phyloP scores from a whole-genome alignment of 35 echinoderm and acorn worm genomes.

The Apostichopus parvimensis region DNA sequence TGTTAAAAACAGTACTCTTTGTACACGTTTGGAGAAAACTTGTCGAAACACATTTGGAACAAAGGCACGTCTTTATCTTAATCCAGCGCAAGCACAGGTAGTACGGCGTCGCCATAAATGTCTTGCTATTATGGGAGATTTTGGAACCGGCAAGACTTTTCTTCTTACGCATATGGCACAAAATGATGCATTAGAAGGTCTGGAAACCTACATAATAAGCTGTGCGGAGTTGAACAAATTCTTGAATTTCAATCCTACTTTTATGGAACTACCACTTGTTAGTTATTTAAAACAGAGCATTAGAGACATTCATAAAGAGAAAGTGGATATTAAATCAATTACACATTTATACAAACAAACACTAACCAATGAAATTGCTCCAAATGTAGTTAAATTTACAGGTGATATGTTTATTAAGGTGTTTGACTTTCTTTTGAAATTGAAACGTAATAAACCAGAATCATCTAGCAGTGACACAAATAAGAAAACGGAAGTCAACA shows the following conservation, averaged over 20 bases:
- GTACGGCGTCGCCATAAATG: no score
- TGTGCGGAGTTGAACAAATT: neutral
- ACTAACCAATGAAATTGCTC: no score
- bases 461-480: neutral
- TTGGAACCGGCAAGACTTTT: constrained; percentile 1
- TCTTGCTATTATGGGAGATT: neutral
- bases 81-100: no score
- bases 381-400: no score
- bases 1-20: no score
- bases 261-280: neutral
- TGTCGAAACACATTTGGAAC: no score
- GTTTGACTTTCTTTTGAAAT: neutral
- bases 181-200: no score
- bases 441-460: neutral
- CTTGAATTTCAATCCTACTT: neutral
- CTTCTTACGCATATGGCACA: neutral
- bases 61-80: no score
- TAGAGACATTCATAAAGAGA: neutral
- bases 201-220: neutral
- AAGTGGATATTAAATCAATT: neutral
- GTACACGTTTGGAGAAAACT: no score
- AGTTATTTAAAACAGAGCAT: neutral
- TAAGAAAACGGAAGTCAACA: no score
- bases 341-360: no score
- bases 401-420: neutral